Conservation (phyloP, 2,888 invertebrate species). For the Calameuta filiformis region DNA sequence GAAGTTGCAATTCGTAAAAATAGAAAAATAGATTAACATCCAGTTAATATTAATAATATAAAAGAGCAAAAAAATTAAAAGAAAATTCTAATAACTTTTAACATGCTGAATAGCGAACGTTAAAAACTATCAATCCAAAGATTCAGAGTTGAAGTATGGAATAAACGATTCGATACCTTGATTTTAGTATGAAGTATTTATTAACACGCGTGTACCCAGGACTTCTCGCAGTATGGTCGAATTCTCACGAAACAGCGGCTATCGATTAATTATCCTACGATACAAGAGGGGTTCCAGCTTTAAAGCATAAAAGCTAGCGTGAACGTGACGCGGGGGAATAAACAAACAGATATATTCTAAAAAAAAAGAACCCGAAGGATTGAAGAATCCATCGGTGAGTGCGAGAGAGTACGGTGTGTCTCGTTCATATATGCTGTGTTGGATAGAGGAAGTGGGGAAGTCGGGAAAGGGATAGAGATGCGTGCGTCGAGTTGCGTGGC, state of each 20-base stretch:
- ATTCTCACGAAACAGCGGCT: not conserved
- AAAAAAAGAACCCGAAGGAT: not conserved
- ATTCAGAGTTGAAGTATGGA: not conserved
- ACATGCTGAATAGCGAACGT: not conserved
- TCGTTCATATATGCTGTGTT: not conserved
- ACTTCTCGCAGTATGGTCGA: not conserved
- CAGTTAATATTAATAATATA: not conserved
- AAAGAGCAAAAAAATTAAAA: not conserved
- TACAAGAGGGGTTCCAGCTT: not conserved
- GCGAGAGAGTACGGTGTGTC: not conserved
- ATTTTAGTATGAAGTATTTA: not conserved
- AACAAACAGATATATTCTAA: not conserved
- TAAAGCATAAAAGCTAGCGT: not conserved
- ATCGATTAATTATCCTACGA: not conserved
- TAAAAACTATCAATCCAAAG: not conserved
- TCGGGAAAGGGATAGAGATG: not conserved
- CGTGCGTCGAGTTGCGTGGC: not conserved
- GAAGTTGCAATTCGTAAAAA: too few relatives aligned
- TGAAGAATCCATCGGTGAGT: not conserved
- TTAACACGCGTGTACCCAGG: not conserved
- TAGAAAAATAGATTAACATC: not conserved
- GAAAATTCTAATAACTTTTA: not conserved
- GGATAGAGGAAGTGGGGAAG: not conserved
- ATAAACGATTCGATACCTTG: not conserved
- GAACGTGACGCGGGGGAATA: not conserved